Base-by-base conservation (phyloP, 1,140 invertebrate species). In the Harpegnathos saltator region DNA sequence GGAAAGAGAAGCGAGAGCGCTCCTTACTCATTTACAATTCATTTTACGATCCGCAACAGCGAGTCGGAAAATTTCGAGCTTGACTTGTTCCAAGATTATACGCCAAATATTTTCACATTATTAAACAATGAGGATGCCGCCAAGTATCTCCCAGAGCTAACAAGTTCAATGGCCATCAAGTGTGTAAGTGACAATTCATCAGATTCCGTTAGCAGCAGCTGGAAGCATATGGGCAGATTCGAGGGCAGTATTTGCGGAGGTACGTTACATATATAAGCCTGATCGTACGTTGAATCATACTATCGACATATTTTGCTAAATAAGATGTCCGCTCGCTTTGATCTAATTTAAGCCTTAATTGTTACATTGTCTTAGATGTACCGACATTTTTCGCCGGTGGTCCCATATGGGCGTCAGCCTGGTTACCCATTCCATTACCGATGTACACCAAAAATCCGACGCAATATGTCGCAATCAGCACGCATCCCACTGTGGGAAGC, bases 361-460 rank as follows among this genome's bases (percentile, higher is more conserved):
- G 54, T 48, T 48, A 63, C 65, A 24, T 63, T 33, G 54, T 77
- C 80, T 68, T 38, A 95, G 94, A 86, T 74, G 83, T 90, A 22
- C 90, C 93, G 22, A 95, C 92, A n/a, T 94, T 96, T 89, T 96
- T 95, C 91, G 94, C 94, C 87, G 96, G 96, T 44, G 96, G 96
- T 17, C 95, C 96, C 3, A 91, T 96, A 19, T 95, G 94, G 93
- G 92, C 95, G 3, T 84, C 95, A 74, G 94, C 95, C 52, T 97
- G 96, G 96, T 89, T 95, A 83, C 95, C 95, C 15, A 92, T 95
- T 66, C 95, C 96, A 22, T 92, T 90, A 26, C 88, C 89, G 0
- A 75, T 93, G n/a, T 90, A 86, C 52, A 62, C 29, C 22, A 81
- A 88, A 71, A 85, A 92, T 26, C 71, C 85, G 11, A 87, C 89